Conservation (phyloP, 1,140 invertebrate species). For the Cyrtorhinus lividipennis region DNA sequence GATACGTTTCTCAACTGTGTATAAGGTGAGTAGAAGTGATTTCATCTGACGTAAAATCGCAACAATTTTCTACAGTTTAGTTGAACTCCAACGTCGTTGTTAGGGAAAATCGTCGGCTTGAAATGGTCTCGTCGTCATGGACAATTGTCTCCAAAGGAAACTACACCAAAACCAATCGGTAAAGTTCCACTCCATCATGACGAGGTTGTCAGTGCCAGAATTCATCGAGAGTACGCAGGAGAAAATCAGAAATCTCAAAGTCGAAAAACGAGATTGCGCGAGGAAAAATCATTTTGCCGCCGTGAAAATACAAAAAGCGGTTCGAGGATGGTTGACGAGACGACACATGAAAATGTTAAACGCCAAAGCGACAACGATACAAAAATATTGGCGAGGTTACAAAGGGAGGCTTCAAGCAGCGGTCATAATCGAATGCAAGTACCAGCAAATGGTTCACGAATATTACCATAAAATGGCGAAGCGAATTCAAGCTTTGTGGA, state of each 20-base stretch:
- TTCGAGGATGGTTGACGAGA: constrained; percentile 2
- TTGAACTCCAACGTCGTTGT: too few relatives aligned
- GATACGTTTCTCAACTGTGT: too few relatives aligned
- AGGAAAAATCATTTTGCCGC: neutral
- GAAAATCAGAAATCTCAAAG: neutral
- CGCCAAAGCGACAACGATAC: neutral
- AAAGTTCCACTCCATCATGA: too few relatives aligned
- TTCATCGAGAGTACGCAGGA: neutral
- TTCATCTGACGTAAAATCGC: too few relatives aligned
- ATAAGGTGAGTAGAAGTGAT: too few relatives aligned
- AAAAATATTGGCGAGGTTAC: constrained; percentile 2
- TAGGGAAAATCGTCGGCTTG: too few relatives aligned
- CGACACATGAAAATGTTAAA: neutral
- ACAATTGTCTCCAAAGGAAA: too few relatives aligned
- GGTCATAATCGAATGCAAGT: neutral
- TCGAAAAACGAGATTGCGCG: neutral
- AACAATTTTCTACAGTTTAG: too few relatives aligned
- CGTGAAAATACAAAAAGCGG: constrained; percentile 1
- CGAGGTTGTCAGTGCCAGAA: neutral
- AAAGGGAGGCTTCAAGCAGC: neutral
- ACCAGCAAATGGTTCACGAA: neutral
- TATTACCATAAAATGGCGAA: neutral
- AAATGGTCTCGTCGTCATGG: too few relatives aligned
- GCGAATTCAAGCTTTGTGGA: constrained; percentile 4
- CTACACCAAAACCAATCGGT: too few relatives aligned